These are phyloP conservation scores for Pollicipes pollicipes DNA, from an alignment of 1,140 invertebrate species.

Conservation along the genomic window DNA sequence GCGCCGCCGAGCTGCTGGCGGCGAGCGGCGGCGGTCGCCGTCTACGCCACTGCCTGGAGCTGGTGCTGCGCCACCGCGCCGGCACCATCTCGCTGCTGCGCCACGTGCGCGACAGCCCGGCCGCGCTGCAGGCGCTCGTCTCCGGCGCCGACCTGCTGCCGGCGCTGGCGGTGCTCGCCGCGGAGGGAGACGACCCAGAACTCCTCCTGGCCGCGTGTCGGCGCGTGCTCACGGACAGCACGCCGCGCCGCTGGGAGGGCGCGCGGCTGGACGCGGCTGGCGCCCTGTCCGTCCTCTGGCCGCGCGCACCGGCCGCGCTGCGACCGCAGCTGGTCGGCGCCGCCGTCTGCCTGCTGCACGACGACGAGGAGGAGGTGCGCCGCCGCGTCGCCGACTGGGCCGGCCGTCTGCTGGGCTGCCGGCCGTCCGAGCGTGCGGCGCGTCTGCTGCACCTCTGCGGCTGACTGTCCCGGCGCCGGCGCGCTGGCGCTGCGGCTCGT, in stretches of 20 bases:
- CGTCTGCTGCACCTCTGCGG: background rate
- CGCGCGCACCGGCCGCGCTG: background rate
- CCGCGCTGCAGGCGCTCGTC: background rate
- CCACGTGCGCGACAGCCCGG: background rate
- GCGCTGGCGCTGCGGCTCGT: background rate
- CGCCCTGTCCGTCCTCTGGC: background rate
- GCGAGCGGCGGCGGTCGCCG: too few relatives aligned
- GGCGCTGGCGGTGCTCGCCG: background rate
- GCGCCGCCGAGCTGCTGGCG: background rate
- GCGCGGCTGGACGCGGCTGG: background rate
- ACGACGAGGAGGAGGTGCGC: background rate
- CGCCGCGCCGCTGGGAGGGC: background rate
- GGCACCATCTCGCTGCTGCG: background rate
- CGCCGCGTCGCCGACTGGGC: background rate
- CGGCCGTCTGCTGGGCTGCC: background rate
- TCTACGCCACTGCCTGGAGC: background rate
- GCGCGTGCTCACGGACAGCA: background rate
- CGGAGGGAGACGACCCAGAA: background rate
- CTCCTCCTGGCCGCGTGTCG: background rate
- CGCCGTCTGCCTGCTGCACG: background rate
- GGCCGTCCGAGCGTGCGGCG: background rate
- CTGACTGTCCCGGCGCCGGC: background rate
- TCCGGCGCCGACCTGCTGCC: background rate
- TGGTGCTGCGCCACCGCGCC: background rate
- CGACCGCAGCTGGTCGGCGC: background rate